Conservation (phyloP, 2,888 invertebrate species). For the Helleia helle region DNA sequence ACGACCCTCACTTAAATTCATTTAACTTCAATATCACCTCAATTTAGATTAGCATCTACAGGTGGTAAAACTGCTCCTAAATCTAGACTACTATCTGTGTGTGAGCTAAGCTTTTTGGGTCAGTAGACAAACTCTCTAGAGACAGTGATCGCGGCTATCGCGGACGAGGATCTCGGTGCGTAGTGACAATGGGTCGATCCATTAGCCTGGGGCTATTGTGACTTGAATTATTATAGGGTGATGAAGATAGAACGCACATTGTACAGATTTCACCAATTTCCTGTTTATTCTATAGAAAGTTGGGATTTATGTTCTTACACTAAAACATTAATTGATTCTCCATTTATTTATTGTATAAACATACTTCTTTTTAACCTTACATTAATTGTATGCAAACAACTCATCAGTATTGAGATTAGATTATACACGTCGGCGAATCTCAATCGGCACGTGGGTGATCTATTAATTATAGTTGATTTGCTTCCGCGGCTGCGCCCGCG, state of each 20-base stretch:
- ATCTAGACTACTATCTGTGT: conserved; percentile 8
- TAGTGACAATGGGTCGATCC: conserved; percentile 35
- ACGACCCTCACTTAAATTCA: neutral
- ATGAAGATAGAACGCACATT: conserved; percentile 10
- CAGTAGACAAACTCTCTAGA: conserved; percentile 16
- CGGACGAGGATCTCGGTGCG: conserved; percentile 32
- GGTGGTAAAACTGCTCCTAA: conserved; percentile 3
- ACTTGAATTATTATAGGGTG: conserved; percentile 10
- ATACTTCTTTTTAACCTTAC: conserved; percentile 10
- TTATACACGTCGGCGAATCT: conserved; percentile 32
- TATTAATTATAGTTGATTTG: conserved; percentile 34
- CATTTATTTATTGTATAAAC: neutral
- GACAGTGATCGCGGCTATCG: conserved; percentile 25
- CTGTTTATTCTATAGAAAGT: conserved; percentile 2
- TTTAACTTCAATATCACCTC: conserved; percentile 7
- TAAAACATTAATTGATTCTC: too few species aligned
- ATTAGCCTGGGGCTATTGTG: conserved; percentile 24
- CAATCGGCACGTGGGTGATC: conserved; percentile 41
- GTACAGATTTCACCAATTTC: conserved; percentile 5
- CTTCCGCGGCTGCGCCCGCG: conserved; percentile 38
- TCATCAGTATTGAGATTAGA: conserved; percentile 20
- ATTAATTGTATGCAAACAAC: conserved; percentile 6
- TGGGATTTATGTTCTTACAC: too few species aligned
- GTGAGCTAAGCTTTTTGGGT: conserved; percentile 18
- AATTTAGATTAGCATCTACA: conserved; percentile 8